Percentiles rank a stretch among this genome's conserved stretches.
Conservation (phyloP, 2,888 invertebrate species). For the Apotomis turbidana region DNA sequence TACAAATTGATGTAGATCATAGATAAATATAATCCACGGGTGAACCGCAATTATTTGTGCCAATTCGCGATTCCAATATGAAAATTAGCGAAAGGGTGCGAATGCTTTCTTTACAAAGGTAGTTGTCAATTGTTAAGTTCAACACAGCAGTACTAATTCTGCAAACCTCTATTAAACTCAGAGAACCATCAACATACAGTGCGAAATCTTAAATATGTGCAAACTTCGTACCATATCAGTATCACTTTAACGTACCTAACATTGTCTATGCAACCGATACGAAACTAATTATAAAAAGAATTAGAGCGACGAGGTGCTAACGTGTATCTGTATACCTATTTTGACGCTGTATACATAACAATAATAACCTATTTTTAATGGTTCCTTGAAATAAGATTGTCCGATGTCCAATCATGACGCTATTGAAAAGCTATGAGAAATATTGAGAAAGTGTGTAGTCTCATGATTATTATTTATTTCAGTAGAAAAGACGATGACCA, state of each 20-base stretch:
- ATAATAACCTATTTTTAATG: no score
- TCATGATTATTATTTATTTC: no score
- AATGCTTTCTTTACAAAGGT: neutral
- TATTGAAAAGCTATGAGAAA: no score
- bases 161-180: neutral
- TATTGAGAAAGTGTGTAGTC: no score
- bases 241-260: neutral
- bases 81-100: constrained; percentile 10
- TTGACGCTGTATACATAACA: no score
- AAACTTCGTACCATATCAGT: neutral
- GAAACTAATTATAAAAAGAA: neutral
- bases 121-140: neutral
- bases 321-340: no score
- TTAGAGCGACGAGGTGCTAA: neutral
- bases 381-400: no score
- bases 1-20: neutral
- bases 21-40: neutral
- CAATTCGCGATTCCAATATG: neutral
- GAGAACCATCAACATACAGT: neutral
- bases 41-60: neutral
- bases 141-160: neutral
- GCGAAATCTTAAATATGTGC: neutral
- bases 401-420: no score
- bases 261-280: neutral
- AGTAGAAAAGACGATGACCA: no score